A percentile compares a stretch with the other conserved stretches of the same genome.
These are phyloP conservation scores for Pycnonotus jocosus DNA, from an alignment of 2,113 vertebrate genomes.

Conservation along the genomic window DNA sequence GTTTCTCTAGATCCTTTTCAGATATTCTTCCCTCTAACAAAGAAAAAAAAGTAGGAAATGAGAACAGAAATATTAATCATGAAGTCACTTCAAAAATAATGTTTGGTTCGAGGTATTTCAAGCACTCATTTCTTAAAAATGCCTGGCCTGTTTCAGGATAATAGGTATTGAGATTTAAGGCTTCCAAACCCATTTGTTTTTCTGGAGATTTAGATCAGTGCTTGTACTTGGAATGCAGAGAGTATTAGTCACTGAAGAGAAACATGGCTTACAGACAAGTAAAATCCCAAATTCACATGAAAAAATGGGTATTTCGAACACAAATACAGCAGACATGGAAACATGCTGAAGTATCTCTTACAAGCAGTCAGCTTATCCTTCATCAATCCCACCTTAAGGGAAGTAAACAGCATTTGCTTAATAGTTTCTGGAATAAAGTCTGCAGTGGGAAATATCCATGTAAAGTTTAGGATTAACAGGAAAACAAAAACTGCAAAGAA, in stretches of 20 bases:
- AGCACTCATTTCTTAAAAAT: background rate
- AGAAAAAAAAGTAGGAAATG: constrained; percentile 8
- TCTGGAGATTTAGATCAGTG: background rate
- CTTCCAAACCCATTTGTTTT: background rate
- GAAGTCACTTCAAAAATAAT: background rate
- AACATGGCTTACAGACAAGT: background rate
- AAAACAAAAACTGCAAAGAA: background rate
- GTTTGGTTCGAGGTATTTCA: background rate
- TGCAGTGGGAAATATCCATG: background rate
- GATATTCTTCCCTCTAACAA: constrained; percentile 85
- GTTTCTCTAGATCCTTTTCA: constrained; percentile 73
- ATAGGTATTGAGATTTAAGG: background rate
- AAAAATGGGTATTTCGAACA: background rate
- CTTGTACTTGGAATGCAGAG: background rate
- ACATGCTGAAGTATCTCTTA: background rate
- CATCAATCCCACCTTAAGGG: background rate
- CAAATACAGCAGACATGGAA: background rate
- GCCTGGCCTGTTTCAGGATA: background rate
- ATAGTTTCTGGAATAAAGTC: background rate
- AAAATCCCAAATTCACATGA: background rate
- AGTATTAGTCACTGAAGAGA: background rate
- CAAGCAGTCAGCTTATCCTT: background rate
- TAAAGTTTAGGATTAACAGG: background rate
- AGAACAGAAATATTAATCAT: background rate
- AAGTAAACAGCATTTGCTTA: background rate